phyloP scores from a whole-genome alignment of 1,140 invertebrate species.

The Tribolium madens region DNA sequence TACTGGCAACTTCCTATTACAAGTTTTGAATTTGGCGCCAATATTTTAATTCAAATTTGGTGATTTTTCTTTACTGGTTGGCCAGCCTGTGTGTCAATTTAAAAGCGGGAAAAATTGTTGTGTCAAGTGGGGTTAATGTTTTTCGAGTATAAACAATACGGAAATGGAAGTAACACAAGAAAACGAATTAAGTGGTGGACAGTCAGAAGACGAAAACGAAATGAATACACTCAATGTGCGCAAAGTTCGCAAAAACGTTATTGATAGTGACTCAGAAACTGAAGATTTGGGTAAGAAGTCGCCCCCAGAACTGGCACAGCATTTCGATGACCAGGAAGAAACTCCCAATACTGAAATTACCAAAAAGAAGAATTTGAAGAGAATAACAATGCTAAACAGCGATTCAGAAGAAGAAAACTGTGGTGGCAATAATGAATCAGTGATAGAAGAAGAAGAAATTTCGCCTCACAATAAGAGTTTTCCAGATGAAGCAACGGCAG shows the following conservation, averaged over 20 bases:
- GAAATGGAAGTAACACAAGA: conserved; percentile 8
- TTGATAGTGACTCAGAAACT: conserved; percentile 56
- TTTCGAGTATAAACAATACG: background rate
- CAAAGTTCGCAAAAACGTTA: conserved; percentile 37
- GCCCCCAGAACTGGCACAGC: background rate
- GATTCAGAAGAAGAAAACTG: conserved; percentile 36
- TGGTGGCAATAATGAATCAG: background rate
- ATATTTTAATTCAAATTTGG: background rate
- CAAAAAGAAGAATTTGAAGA: conserved; percentile 24
- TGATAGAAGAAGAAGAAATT: conserved; percentile 24
- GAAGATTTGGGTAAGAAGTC: conserved; percentile 7
- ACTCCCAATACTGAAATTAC: conserved; percentile 12
- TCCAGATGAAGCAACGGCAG: conserved; percentile 31
- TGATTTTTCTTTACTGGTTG: background rate
- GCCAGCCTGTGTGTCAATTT: background rate
- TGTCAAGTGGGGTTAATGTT: background rate
- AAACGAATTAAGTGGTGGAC: background rate
- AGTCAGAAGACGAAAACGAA: conserved; percentile 25
- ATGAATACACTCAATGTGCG: conserved; percentile 6
- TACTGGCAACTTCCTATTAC: background rate
- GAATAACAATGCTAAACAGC: conserved; percentile 11
- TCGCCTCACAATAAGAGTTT: conserved; percentile 49
- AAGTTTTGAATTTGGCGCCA: background rate
- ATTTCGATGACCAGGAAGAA: background rate
- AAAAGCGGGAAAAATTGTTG: background rate